phyloP scores from a whole-genome alignment of 1,140 invertebrate genomes.

The Drosophila miranda region DNA sequence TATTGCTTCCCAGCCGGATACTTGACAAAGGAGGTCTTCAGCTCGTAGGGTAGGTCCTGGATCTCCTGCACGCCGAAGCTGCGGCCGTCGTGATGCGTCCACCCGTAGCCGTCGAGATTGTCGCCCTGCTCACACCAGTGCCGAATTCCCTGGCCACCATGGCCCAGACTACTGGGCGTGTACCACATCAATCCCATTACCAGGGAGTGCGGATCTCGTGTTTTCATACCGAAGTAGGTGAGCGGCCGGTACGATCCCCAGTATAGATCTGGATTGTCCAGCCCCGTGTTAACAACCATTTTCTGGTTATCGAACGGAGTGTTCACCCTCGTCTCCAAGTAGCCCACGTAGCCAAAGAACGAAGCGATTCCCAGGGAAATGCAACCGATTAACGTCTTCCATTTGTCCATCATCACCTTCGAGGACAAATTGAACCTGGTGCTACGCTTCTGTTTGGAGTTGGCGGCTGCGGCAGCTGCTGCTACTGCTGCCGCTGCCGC shows the following conservation, averaged over 20 bases:
- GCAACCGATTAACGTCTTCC: slow-evolving; percentile 75
- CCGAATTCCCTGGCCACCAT: slow-evolving; percentile 88
- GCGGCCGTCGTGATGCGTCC: slow-evolving; percentile 95
- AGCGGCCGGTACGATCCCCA: slow-evolving; percentile 97
- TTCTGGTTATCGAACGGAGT: slow-evolving; percentile 88
- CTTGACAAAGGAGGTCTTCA: slow-evolving; percentile 96
- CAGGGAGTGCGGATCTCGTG: slow-evolving; percentile 92
- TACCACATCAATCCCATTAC: slow-evolving; percentile 99
- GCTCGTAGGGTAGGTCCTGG: slow-evolving; percentile 88
- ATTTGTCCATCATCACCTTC: slow-evolving; percentile 70
- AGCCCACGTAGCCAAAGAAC: slow-evolving; percentile 90
- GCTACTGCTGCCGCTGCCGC: slow-evolving; percentile 35
- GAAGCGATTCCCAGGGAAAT: slow-evolving; percentile 85
- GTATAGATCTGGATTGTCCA: slow-evolving; percentile 90
- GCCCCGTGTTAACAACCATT: slow-evolving; percentile 86
- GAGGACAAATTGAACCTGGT: slow-evolving; percentile 50
- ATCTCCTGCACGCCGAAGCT: slow-evolving; percentile 97
- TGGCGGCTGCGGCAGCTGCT: slow-evolving; percentile 36
- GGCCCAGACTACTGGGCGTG: slow-evolving; percentile 87
- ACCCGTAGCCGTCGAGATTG: slow-evolving; percentile 90
- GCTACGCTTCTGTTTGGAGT: slow-evolving; percentile 53
- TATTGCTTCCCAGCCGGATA: slow-evolving; percentile 88
- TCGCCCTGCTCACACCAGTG: slow-evolving; percentile 98
- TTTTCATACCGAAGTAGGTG: slow-evolving; percentile 95
- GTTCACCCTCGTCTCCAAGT: slow-evolving; percentile 93